These are phyloP conservation scores for Myotis daubentonii DNA, from an alignment of 2,797 vertebrate genomes.

Conservation along the genomic window DNA sequence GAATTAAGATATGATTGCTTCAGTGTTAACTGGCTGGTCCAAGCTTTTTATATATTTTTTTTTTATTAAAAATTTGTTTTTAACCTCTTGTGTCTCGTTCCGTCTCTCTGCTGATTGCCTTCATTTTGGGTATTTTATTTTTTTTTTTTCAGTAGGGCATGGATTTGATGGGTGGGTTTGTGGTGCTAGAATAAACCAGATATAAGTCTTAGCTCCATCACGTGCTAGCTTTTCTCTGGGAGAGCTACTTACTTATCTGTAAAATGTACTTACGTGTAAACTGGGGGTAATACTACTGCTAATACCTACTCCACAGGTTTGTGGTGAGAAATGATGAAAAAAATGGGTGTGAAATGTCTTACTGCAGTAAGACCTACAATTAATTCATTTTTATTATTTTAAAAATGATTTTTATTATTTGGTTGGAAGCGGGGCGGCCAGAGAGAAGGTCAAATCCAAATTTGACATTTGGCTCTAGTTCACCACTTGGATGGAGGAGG, in stretches of 20 bases:
- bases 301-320: not conserved
- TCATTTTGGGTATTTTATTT: not conserved
- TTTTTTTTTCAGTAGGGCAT: not conserved
- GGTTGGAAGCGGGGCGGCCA: not conserved
- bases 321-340: not conserved
- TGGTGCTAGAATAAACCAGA: not conserved
- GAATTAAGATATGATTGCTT: constrained; percentile 40
- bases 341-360: too few relatives aligned
- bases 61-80: not conserved
- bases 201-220: not conserved
- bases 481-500: fast-evolving
- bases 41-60: not conserved
- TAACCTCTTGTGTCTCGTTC: not conserved
- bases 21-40: not conserved
- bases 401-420: not conserved
- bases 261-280: not conserved
- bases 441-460: not conserved
- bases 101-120: not conserved
- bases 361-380: not conserved
- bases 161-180: not conserved
- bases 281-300: not conserved
- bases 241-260: not conserved
- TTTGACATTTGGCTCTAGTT: not conserved
- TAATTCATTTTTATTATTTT: too few relatives aligned
- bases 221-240: not conserved